Evolutionary conservation across 2,113 vertebrate genomes (phyloP).

Genomic region (Pogonocichla stellata): DNA sequence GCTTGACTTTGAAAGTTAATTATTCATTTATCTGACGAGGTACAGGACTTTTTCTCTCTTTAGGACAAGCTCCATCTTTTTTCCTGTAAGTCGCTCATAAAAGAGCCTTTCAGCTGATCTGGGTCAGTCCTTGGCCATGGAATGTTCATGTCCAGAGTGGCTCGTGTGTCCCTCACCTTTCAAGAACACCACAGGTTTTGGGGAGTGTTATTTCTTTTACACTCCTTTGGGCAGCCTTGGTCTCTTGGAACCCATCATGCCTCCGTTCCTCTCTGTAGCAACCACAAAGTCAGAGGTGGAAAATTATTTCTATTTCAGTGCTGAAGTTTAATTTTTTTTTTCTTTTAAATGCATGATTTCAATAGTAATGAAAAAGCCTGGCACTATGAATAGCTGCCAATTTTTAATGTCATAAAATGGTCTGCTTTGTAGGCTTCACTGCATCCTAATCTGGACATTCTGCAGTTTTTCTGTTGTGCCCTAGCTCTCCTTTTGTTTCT

Average conservation of each 20-base stretch:
- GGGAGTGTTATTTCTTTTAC: not conserved
- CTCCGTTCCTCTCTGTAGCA: not conserved
- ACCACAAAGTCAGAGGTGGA: not conserved
- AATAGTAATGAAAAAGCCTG: not conserved
- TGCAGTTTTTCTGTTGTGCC: not conserved
- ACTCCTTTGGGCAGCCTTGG: not conserved
- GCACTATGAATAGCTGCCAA: not conserved
- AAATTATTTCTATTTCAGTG: not conserved
- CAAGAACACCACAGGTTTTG: not conserved
- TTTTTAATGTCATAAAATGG: not conserved
- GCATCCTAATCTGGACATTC: not conserved
- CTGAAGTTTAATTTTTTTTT: not conserved
- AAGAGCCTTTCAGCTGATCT: not conserved
- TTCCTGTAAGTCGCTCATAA: not conserved
- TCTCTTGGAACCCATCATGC: not conserved
- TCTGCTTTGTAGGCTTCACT: not conserved
- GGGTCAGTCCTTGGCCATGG: not conserved
- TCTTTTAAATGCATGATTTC: not conserved
- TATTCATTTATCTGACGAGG: not conserved
- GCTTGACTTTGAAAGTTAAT: not conserved
- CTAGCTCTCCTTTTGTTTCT: not conserved
- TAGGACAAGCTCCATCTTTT: not conserved
- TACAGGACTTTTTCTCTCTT: not conserved
- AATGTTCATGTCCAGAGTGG: not conserved
- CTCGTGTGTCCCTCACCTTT: rapidly evolving